Evolutionary conservation across 2,888 invertebrate genomes (phyloP).

Genomic region (Frankliniella intonsa): DNA sequence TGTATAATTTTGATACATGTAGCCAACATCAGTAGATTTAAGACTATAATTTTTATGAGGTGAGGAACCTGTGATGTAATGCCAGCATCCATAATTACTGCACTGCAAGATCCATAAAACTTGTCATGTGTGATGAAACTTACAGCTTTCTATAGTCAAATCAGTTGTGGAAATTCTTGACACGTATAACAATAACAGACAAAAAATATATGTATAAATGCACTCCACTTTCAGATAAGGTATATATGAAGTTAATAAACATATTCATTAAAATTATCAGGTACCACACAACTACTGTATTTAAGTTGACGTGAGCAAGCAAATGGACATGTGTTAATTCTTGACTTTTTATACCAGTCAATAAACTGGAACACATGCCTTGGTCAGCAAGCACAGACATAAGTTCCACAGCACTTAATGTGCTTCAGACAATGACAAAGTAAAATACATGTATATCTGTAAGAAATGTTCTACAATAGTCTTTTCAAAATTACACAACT

Average conservation of each 20-base stretch:
- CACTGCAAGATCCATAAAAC: too few relatives aligned
- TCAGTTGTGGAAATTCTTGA: too few relatives aligned
- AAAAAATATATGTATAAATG: neutral
- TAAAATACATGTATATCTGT: neutral
- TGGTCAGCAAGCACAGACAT: neutral
- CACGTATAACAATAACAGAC: neutral
- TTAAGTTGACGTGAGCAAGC: neutral
- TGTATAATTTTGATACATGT: too few relatives aligned
- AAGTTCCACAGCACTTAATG: neutral
- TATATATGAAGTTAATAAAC: neutral
- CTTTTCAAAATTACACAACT: neutral
- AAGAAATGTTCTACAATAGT: neutral
- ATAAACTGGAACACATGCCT: neutral
- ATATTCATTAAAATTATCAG: conserved; percentile 7
- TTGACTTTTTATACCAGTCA: neutral
- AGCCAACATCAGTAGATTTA: too few relatives aligned
- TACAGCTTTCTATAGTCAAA: too few relatives aligned
- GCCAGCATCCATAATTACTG: too few relatives aligned
- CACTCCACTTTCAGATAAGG: neutral
- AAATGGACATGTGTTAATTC: neutral
- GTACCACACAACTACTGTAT: neutral
- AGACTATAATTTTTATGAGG: too few relatives aligned
- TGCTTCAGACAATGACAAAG: neutral
- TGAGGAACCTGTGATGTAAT: too few relatives aligned
- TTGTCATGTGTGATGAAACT: too few relatives aligned